Percentiles rank a stretch among this genome's conserved stretches.
Evolutionary conservation across 2,113 vertebrate genomes (phyloP).

Genomic region (Pedetes capensis): DNA sequence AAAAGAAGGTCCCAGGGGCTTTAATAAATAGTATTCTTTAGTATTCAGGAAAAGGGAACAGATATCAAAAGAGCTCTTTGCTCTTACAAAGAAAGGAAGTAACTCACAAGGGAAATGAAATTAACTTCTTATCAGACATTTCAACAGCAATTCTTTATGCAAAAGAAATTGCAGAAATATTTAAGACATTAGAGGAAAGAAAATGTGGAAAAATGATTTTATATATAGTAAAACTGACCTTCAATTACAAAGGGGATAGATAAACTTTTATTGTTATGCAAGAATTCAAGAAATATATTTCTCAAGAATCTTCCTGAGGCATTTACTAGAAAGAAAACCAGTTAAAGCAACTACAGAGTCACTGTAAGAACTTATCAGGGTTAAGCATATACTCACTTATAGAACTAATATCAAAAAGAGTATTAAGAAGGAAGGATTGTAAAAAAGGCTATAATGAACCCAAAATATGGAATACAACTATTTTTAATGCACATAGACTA

Average conservation of each 20-base stretch:
- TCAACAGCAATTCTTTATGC: not conserved
- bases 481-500: not conserved
- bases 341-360: not conserved
- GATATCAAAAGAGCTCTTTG: not conserved
- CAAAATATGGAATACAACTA: not conserved
- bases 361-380: not conserved
- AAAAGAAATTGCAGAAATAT: not conserved
- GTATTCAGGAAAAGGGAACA: not conserved
- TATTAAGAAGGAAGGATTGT: not conserved
- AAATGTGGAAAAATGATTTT: not conserved
- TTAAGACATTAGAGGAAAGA: not conserved
- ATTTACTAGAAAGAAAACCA: not conserved
- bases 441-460: not conserved
- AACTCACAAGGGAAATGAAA: not conserved
- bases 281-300: not conserved
- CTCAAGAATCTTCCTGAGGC: not conserved
- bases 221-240: not conserved
- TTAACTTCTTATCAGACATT: conserved; percentile 6
- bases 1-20: too few relatives aligned
- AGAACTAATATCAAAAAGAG: not conserved
- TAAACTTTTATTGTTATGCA: not conserved
- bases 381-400: not conserved
- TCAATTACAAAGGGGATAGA: not conserved
- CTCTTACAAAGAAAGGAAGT: not conserved
- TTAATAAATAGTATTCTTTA: too few relatives aligned